Evolutionary conservation across 1,140 invertebrate species (phyloP), one percentile per base, ranked within the genome.

Genomic region (Drosophila equinoxialis): DNA sequence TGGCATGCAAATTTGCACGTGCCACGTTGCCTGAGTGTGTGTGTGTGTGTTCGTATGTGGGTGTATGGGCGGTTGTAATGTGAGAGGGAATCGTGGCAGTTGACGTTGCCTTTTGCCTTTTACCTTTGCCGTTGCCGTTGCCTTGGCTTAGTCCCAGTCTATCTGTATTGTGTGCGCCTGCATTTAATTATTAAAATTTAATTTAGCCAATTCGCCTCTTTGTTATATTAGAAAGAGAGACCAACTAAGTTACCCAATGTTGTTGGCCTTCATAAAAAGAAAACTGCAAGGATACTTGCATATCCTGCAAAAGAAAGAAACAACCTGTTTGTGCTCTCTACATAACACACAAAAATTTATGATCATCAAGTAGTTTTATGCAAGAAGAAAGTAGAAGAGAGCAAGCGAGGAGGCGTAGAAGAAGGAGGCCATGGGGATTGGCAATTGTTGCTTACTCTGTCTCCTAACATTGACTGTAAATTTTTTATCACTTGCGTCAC

Each of bases 101-200:
- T 59, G 57, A 59, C 57, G 57, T 59, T 51, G 45, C 45, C 51
- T 70, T 77, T 48, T 60, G 26, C 4, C 26, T 70, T 77, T 48
- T 60, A 4, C 26, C 26, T 5, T 59, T 58, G 55, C 35, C 55
- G 33, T 59, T 51, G 66, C 55, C 60, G 71, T 68, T 65, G 45
- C 41, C 61, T 68, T 68, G 39, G 45, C 60, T 51, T 48, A 45
- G 39, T 51, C 17, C 17, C 17, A 23, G 17, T 51, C 1, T 23
- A 20, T 51, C 2, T 51, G 41, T 42, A 42, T 42, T 61, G 77
- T 64, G 74, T 66, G 65, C 48, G 74, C 55, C 66, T 89, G 84
- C 84, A 78, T 81, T 87, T 89, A 87, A 87, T 87, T 89, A 87
- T 89, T 89, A 89, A 89, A 89, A 89, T 89, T 89, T 90, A 89